These are phyloP conservation scores for Siniperca scherzeri DNA, from an alignment of 2,797 vertebrate genomes.

Conservation along the genomic window DNA sequence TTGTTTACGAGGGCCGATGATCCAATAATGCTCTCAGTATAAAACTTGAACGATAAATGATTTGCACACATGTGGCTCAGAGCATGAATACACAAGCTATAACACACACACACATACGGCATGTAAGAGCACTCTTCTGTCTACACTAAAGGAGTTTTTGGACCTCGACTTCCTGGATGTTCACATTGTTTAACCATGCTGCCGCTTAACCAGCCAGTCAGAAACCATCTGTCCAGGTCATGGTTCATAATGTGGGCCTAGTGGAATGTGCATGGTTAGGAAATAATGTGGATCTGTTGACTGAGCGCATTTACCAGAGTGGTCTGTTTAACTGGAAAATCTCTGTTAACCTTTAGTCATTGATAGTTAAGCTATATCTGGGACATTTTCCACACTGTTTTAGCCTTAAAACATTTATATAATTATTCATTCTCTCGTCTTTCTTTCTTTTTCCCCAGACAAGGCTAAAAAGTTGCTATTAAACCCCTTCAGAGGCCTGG, in stretches of 20 bases:
- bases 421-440: conserved; percentile 35
- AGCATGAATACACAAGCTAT: background rate
- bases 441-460: conserved; percentile 62
- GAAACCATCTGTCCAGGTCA: conserved; percentile 67
- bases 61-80: conserved; percentile 27
- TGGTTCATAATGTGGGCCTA: conserved; percentile 67
- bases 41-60: conserved; percentile 28
- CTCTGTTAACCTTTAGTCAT: conserved; percentile 66
- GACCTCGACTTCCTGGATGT: conserved; percentile 43
- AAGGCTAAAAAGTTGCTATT: conserved; percentile 70
- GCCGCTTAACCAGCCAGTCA: conserved; percentile 61
- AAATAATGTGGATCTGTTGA: conserved; percentile 75
- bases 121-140: background rate
- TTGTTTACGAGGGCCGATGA: conserved; percentile 28
- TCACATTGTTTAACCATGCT: conserved; percentile 75
- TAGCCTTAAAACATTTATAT: conserved; percentile 33
- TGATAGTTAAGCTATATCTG: conserved; percentile 45
- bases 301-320: conserved; percentile 67
- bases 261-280: conserved; percentile 77
- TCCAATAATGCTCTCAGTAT: conserved; percentile 14
- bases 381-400: conserved; percentile 43
- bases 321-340: conserved; percentile 70
- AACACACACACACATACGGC: background rate
- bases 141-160: conserved; percentile 21
- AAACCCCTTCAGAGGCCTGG: conserved; percentile 81